Base-by-base conservation (phyloP, 2,113 vertebrate genomes). In the Pollachius pollachius region DNA sequence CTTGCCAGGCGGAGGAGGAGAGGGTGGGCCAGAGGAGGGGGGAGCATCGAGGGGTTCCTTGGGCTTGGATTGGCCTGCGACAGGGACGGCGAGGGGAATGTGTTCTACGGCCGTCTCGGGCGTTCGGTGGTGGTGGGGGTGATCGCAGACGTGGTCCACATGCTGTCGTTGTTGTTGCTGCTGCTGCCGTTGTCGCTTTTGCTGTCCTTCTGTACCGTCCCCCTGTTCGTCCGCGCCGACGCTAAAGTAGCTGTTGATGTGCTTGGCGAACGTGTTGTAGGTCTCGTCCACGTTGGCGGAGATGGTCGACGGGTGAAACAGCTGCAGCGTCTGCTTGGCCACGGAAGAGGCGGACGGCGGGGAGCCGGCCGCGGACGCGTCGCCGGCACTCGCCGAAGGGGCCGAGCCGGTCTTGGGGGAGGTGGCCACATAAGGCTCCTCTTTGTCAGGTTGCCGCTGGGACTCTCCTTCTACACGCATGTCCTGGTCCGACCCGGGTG, bases 201-300 rank as follows among this genome's bases (percentile, higher is more conserved):
- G 41, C 2, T 48, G 41, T 48, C 41, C 41, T 48, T 48, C 41
- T 48, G 30, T 34, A 74, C 87, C 90, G 88, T 92, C 93, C 70
- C 67, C 85, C 57, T 69, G 77, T 67, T 77, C 18, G 18, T 48
- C 73, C 3, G 67, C 1, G 62, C 73, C 74, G 52, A 52, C 86
- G 25, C 72, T 91, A 73, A 98, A 99, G 76, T 99, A 98, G 41
- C 78, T 87, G 68, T 95, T 96, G 79, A 99, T 95, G 74, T 98
- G 96, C 84, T 88, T 90, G 30, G 96, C 91, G 73, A 99, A 72
- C 1, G 92, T 93, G 78, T 84, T 92, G 78, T 94, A 96, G 0
- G 95, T 96, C 76, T 97, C 95, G 72, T 95, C 97, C 90, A 98
- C 95, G 85, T 91, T 94, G 65, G 93, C 92, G 64, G 94, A 88